phyloP scores from a whole-genome alignment of 2,797 vertebrate genomes.

The Pseudopleuronectes americanus region DNA sequence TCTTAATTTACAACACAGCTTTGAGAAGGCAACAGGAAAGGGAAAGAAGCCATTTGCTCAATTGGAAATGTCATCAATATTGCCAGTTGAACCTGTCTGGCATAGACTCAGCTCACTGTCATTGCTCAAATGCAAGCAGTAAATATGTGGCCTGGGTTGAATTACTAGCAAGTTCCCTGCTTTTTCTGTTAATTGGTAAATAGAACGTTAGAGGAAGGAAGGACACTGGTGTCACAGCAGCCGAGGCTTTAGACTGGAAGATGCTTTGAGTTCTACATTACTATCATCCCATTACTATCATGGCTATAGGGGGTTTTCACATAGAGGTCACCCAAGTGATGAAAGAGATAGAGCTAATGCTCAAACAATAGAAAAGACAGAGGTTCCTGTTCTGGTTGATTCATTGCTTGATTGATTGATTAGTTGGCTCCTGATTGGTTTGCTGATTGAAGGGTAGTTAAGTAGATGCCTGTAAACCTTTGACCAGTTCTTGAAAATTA shows the following conservation, averaged over 20 bases:
- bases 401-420: too few species aligned
- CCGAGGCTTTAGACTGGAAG: background rate
- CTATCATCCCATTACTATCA: background rate
- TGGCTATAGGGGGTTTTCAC: too few species aligned
- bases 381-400: too few species aligned
- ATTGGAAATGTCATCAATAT: background rate
- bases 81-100: slow-evolving; percentile 4
- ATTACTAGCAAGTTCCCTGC: slow-evolving; percentile 11
- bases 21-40: too few species aligned
- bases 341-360: too few species aligned
- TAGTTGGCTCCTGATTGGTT: too few species aligned
- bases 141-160: slow-evolving; percentile 2
- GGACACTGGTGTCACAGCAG: background rate
- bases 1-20: slow-evolving; percentile 3
- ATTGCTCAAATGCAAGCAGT: background rate
- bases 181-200: slow-evolving; percentile 12
- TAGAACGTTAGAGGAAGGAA: slow-evolving; percentile 1
- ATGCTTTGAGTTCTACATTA: background rate
- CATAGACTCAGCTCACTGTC: slow-evolving; percentile 1
- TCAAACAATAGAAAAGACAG: too few species aligned
- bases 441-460: too few species aligned
- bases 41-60: slow-evolving; percentile 17
- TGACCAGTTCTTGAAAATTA: too few species aligned
- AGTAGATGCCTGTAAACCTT: too few species aligned
- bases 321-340: too few species aligned